Percentiles rank a stretch among this genome's conserved stretches.
These are phyloP conservation scores for Ceuthmochares aereus DNA, from an alignment of 2,113 vertebrate genomes.

Conservation along the genomic window DNA sequence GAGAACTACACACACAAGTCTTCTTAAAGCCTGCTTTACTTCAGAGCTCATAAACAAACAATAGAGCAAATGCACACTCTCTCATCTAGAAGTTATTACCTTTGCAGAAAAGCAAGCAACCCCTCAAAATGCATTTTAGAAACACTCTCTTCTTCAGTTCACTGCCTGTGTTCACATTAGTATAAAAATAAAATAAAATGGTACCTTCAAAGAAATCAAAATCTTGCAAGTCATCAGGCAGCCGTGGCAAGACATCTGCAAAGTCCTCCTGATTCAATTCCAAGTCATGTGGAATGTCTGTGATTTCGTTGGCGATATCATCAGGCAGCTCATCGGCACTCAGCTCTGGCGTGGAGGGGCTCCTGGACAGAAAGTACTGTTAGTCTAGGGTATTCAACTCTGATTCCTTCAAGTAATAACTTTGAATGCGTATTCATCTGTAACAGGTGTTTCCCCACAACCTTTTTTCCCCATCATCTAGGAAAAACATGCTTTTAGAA, in stretches of 20 bases:
- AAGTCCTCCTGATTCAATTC: slow-evolving; percentile 99
- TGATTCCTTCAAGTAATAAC: background rate
- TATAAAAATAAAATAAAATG: slow-evolving; percentile 36
- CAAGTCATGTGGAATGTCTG: slow-evolving; percentile 98
- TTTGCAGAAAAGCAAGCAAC: background rate
- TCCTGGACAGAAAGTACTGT: slow-evolving; percentile 76
- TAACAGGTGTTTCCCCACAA: fast-evolving
- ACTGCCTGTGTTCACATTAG: background rate
- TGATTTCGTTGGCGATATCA: slow-evolving; percentile 97
- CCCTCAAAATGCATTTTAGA: background rate
- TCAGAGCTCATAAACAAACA: slow-evolving; percentile 26
- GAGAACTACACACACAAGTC: background rate
- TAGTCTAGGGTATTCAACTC: background rate
- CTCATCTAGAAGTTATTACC: background rate
- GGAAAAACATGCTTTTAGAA: background rate
- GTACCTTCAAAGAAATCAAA: slow-evolving; percentile 99
- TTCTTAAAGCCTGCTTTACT: background rate
- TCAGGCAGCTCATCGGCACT: slow-evolving; percentile 96
- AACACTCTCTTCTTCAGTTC: slow-evolving; percentile 7
- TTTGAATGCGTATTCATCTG: background rate
- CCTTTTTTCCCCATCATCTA: background rate
- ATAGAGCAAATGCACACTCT: background rate
- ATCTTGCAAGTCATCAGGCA: slow-evolving; percentile 96
- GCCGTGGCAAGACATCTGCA: slow-evolving; percentile 92
- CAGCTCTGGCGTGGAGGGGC: slow-evolving; percentile 94